Percentiles rank a stretch among this genome's conserved stretches.
These are phyloP conservation scores for Notospermus geniculatus DNA, from an alignment of 1,140 invertebrate genomes.

Conservation along the genomic window DNA sequence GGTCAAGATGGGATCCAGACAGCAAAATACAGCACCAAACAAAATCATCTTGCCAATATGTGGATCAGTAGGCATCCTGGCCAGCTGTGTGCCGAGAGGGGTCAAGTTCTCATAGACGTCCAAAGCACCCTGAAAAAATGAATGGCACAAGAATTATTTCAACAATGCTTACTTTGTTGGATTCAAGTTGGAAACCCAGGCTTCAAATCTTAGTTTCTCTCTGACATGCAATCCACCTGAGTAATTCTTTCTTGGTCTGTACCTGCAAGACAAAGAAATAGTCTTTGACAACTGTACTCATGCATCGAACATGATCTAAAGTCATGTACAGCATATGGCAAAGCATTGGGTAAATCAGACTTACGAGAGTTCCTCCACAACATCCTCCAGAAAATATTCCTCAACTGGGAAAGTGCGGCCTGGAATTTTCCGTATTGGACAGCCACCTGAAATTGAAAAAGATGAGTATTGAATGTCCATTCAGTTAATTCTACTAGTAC, in stretches of 20 bases:
- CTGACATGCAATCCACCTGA: too few species aligned
- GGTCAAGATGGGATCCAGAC: conserved; percentile 47
- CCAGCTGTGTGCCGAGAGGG: conserved; percentile 79
- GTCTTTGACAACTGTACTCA: too few species aligned
- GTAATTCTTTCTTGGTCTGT: too few species aligned
- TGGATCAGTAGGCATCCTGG: conserved; percentile 89
- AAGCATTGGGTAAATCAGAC: too few species aligned
- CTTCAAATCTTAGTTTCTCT: too few species aligned
- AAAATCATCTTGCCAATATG: conserved; percentile 94
- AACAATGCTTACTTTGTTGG: too few species aligned
- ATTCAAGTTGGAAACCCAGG: too few species aligned
- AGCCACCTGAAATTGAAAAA: conserved; percentile 29
- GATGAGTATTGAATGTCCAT: conserved; percentile 41
- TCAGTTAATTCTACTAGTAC: too few species aligned
- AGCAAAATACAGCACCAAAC: conserved; percentile 53
- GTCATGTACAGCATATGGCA: too few species aligned
- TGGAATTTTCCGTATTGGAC: conserved; percentile 46
- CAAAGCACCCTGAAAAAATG: conserved; percentile 30
- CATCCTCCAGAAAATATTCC: conserved; percentile 41
- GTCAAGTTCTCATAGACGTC: conserved; percentile 64
- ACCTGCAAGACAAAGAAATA: too few species aligned
- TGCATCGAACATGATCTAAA: too few species aligned
- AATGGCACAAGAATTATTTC: too few species aligned
- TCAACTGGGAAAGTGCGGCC: conserved; percentile 48
- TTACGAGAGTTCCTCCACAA: conserved; percentile 34